Percentiles rank a stretch among this genome's conserved stretches.
Conservation (phyloP, 2,888 invertebrate species). For the Entomobrya multifasciata region DNA sequence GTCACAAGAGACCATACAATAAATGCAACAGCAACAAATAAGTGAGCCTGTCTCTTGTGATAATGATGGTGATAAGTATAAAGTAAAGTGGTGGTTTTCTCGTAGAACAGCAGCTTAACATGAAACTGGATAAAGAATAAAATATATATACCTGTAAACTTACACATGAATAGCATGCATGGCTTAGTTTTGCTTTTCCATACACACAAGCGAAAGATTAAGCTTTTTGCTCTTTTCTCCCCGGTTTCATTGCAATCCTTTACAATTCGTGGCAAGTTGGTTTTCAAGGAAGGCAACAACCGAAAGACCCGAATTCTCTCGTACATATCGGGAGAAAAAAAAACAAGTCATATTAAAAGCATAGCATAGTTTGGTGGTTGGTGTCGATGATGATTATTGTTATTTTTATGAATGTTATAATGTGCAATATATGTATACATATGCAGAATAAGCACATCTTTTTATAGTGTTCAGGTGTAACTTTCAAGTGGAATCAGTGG, state of each 20-base stretch:
- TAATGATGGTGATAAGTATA: slow-evolving; percentile 43
- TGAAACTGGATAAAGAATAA: slow-evolving; percentile 23
- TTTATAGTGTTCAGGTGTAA: slow-evolving; percentile 78
- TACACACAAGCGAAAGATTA: slow-evolving; percentile 40
- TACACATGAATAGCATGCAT: not conserved
- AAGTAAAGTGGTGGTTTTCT: slow-evolving; percentile 49
- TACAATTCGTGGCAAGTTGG: not conserved
- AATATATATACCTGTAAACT: not conserved
- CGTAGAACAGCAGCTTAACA: slow-evolving; percentile 10
- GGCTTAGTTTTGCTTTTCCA: not conserved
- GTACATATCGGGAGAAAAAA: no score
- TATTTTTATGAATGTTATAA: slow-evolving; percentile 47
- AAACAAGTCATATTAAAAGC: not conserved
- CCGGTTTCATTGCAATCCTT: not conserved
- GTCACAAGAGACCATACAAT: slow-evolving; percentile 43
- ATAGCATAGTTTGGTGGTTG: no score
- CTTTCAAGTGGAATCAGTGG: slow-evolving; percentile 53
- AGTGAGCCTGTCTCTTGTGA: slow-evolving; percentile 45
- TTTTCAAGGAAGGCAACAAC: no score
- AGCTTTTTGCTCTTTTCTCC: not conserved
- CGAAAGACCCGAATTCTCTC: not conserved
- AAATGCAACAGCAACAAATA: slow-evolving; percentile 51
- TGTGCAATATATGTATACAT: not conserved
- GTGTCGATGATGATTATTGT: slow-evolving; percentile 41
- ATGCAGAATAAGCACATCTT: not conserved